Evolutionary conservation across 1,140 invertebrate species (phyloP).

Genomic region (Glossosoma conforme): DNA sequence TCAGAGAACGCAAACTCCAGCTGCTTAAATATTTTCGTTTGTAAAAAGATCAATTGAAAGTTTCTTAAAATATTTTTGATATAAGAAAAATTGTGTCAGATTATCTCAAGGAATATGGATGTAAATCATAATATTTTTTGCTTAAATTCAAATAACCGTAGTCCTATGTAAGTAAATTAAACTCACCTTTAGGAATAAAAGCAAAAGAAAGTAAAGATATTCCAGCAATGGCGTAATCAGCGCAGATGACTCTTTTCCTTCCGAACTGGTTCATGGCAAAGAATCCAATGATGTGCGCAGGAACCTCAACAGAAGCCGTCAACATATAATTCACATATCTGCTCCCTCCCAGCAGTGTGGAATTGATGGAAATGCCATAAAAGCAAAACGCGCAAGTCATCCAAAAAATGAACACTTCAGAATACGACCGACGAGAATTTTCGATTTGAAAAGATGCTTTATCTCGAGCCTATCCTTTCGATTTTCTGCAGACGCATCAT

Average conservation of each 20-base stretch:
- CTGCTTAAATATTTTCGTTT: no score
- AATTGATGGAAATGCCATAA: slow-evolving; percentile 76
- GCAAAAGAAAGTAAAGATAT: slow-evolving; percentile 29
- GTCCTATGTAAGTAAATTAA: no score
- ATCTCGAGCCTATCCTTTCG: slow-evolving; percentile 15
- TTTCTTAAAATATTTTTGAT: no score
- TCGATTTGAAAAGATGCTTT: slow-evolving; percentile 46
- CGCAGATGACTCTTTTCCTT: slow-evolving; percentile 55
- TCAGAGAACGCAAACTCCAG: no score
- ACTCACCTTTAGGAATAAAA: slow-evolving; percentile 19
- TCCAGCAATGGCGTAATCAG: slow-evolving; percentile 57
- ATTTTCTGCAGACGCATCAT: slow-evolving; percentile 12
- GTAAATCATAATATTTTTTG: no score
- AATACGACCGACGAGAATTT: slow-evolving; percentile 51
- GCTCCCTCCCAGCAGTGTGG: slow-evolving; percentile 66
- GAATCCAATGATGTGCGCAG: slow-evolving; percentile 62
- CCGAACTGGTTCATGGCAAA: slow-evolving; percentile 59
- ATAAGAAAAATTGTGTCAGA: no score
- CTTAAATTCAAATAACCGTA: no score
- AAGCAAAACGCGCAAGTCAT: slow-evolving; percentile 71
- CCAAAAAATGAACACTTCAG: slow-evolving; percentile 62
- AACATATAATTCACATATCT: slow-evolving; percentile 67
- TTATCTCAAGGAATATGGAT: no score
- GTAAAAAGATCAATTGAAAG: no score
- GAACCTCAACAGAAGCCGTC: slow-evolving; percentile 65